Base-by-base conservation (phyloP, 2,888 invertebrate genomes). In the Lepas anatifera region DNA sequence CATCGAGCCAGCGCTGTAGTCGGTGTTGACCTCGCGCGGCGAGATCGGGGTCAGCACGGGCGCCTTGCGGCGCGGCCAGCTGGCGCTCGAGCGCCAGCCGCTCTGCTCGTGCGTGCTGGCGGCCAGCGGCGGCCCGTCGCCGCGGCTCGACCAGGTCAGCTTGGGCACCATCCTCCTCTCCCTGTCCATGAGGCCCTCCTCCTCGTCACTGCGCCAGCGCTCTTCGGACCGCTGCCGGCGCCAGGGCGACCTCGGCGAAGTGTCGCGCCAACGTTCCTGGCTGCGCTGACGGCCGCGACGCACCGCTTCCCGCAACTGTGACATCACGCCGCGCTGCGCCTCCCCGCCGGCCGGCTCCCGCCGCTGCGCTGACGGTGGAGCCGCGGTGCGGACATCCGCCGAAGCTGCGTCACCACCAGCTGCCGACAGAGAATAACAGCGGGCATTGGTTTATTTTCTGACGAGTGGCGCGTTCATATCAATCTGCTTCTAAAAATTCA, bases 11-110 rank as follows among this genome's bases (percentile, higher is more conserved):
- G 41, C n/a, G 70, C 64, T 52, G 66, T 39, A 25, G 70, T 67
- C 70, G 52, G 73, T 72, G 39, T 71, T 69, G 46, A 73, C 72
- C 66, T 73, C 71, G 67, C 70, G 70, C 64, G 72, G 32, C 46
- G 67, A 72, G 63, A 73, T 73, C 32, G 72, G 70, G 16, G 70
- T 69, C 58, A 71, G 64, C 35, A 73, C 69, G 25, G 71, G 71
- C 41, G 70, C 70, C 66, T 71, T 64, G n/a, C 68, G 67, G 41
- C 72, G 72, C 29, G 72, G 71, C 64, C 73, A 73, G 27, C 72
- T 72, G 43, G 74, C 73, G 32, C 72, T 67, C 4, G 73, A 67
- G 16, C 72, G 70, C 22, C 71, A 71, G 25, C 37, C 67, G 27
- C 1, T 67, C 35, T 41, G n/a, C 39, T 43, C 39, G 48, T 25